phyloP scores from a whole-genome alignment of 1,140 invertebrate species.

The Sesamia nonagrioides region DNA sequence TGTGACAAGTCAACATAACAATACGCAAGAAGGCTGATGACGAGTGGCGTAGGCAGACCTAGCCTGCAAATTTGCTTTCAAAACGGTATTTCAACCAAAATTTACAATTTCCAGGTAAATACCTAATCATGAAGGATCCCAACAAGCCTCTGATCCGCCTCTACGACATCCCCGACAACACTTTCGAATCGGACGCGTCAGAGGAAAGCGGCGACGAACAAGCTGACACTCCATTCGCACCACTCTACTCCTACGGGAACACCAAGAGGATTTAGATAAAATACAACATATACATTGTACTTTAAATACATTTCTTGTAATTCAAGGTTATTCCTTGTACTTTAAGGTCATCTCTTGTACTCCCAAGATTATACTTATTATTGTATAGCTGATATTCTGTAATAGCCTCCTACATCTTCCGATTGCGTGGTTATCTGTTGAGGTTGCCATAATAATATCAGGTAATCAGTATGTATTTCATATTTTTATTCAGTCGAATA shows the following conservation, averaged over 20 bases:
- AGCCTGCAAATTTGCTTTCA: background rate
- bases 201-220: slow-evolving; percentile 96
- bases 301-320: slow-evolving; percentile 15
- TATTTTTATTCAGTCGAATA: slow-evolving; percentile 79
- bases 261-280: slow-evolving; percentile 79
- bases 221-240: slow-evolving; percentile 88
- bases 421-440: slow-evolving; percentile 31
- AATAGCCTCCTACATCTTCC: slow-evolving; percentile 33
- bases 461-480: slow-evolving; percentile 69
- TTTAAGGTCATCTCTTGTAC: slow-evolving; percentile 4
- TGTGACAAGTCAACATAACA: too few species aligned
- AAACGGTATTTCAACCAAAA: background rate
- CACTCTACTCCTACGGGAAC: slow-evolving; percentile 84
- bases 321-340: slow-evolving; percentile 7
- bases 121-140: slow-evolving; percentile 99
- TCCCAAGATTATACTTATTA: slow-evolving; percentile 15
- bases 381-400: slow-evolving; percentile 37
- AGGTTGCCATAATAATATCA: slow-evolving; percentile 45
- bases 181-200: slow-evolving; percentile 98
- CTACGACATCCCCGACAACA: slow-evolving; percentile 99
- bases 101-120: slow-evolving; percentile 88
- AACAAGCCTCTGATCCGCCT: slow-evolving; percentile 99
- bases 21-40: too few species aligned
- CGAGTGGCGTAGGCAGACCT: too few species aligned
- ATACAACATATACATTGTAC: background rate